A percentile compares a stretch with the other conserved stretches of the same genome.
These are phyloP conservation scores for Galagoides demidoff DNA, from an alignment of 2,797 vertebrate species.

Conservation along the genomic window DNA sequence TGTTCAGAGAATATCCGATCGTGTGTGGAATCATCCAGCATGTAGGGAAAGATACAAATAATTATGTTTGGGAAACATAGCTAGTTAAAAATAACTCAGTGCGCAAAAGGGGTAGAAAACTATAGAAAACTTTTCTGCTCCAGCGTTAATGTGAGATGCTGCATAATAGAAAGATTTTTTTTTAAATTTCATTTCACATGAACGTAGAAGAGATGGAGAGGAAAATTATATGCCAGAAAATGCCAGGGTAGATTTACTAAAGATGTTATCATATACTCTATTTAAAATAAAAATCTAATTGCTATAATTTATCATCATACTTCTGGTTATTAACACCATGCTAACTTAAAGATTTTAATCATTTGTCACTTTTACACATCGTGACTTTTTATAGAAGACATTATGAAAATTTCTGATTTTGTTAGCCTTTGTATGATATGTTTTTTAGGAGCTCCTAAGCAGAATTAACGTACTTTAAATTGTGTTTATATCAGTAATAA, in stretches of 20 bases:
- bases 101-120: conserved; percentile 2
- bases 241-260: conserved; percentile 63
- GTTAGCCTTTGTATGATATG: conserved; percentile 39
- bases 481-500: conserved; percentile 37
- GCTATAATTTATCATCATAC: conserved; percentile 62
- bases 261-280: conserved; percentile 51
- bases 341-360: conserved; percentile 74
- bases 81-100: conserved; percentile 49
- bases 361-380: conserved; percentile 40
- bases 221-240: conserved; percentile 66
- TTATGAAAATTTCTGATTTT: conserved; percentile 48
- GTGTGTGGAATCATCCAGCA: not conserved
- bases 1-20: conserved; percentile 50
- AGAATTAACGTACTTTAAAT: conserved; percentile 49
- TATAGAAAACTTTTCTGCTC: not conserved
- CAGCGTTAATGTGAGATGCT: not conserved
- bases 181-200: conserved; percentile 56
- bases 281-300: conserved; percentile 77
- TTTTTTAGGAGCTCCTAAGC: conserved; percentile 36
- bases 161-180: conserved; percentile 32
- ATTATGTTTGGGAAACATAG: conserved; percentile 44
- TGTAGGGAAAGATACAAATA: conserved; percentile 42
- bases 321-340: conserved; percentile 65
- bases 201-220: conserved; percentile 49
- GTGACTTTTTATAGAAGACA: conserved; percentile 49